phyloP scores from a whole-genome alignment of 2,797 vertebrate species.

The Todus mexicanus region DNA sequence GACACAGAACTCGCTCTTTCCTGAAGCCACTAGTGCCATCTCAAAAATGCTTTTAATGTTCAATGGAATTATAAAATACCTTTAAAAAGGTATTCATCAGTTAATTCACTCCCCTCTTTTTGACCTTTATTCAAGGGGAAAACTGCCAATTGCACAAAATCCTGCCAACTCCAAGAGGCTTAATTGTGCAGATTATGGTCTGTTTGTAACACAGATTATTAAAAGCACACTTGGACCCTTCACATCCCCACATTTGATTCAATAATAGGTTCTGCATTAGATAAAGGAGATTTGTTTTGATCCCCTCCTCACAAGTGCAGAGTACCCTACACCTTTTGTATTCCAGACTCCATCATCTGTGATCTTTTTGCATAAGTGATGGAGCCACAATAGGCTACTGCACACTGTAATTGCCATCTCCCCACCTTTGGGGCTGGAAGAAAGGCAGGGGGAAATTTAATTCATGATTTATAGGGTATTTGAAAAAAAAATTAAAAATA shows the following conservation, averaged over 20 bases:
- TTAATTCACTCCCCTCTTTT: constrained; percentile 28
- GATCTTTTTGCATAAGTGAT: not conserved
- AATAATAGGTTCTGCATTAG: constrained; percentile 37
- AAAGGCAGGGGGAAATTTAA: not conserved
- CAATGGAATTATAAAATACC: not conserved
- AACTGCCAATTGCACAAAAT: constrained; percentile 52
- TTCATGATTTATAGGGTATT: not conserved
- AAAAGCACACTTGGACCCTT: constrained; percentile 57
- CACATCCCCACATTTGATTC: not conserved
- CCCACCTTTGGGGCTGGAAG: not conserved
- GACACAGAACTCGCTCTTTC: not conserved
- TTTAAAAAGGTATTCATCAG: not conserved
- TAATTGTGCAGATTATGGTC: constrained; percentile 63
- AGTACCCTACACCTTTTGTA: constrained; percentile 16
- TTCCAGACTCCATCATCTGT: not conserved
- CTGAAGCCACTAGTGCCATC: not conserved
- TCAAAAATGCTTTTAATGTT: not conserved
- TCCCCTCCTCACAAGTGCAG: not conserved
- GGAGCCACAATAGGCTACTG: not conserved
- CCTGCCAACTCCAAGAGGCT: constrained; percentile 58
- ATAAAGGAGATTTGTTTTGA: constrained; percentile 56
- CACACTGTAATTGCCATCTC: not conserved
- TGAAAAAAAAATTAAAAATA: not conserved
- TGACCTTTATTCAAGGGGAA: constrained; percentile 61
- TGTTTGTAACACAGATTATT: constrained; percentile 71